Conservation (phyloP, 2,888 invertebrate species). For the Camptogramma bilineatum region DNA sequence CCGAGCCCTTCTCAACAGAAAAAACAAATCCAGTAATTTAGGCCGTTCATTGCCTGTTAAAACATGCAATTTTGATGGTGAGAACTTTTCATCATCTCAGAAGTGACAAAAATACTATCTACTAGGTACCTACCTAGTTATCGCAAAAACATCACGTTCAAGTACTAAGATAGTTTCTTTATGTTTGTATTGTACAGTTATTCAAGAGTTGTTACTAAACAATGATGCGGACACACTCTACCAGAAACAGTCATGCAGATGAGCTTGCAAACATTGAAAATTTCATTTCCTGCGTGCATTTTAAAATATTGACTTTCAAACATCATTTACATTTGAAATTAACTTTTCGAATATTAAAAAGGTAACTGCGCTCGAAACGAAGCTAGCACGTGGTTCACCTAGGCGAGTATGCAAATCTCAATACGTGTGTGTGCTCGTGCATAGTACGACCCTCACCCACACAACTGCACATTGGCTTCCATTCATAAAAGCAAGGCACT, state of each 20-base stretch:
- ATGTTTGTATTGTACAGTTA: neutral
- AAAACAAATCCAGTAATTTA: too few species aligned
- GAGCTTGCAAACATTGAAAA: conserved; percentile 56
- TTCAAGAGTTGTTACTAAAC: conserved; percentile 4
- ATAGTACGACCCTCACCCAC: conserved; percentile 63
- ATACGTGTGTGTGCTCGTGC: conserved; percentile 59
- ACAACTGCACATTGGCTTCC: conserved; percentile 66
- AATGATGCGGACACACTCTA: conserved; percentile 6
- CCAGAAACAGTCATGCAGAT: conserved; percentile 38
- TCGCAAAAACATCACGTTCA: too few species aligned
- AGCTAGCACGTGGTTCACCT: conserved; percentile 76
- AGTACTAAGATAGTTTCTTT: too few species aligned
- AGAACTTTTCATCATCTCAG: too few species aligned
- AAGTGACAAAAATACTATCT: too few species aligned
- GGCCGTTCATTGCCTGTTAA: too few species aligned
- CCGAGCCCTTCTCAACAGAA: too few species aligned
- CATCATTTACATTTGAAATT: conserved; percentile 78
- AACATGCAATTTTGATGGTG: too few species aligned
- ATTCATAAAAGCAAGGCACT: conserved; percentile 83
- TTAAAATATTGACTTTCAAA: conserved; percentile 74
- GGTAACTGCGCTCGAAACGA: conserved; percentile 75
- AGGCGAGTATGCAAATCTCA: conserved; percentile 78
- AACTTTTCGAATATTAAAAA: conserved; percentile 79
- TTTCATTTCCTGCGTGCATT: conserved; percentile 58
- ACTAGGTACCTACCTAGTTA: too few species aligned